A percentile compares a stretch with the other conserved stretches of the same genome.
Evolutionary conservation across 2,888 invertebrate species (phyloP).

Genomic region (Listrodromus nycthemerus): DNA sequence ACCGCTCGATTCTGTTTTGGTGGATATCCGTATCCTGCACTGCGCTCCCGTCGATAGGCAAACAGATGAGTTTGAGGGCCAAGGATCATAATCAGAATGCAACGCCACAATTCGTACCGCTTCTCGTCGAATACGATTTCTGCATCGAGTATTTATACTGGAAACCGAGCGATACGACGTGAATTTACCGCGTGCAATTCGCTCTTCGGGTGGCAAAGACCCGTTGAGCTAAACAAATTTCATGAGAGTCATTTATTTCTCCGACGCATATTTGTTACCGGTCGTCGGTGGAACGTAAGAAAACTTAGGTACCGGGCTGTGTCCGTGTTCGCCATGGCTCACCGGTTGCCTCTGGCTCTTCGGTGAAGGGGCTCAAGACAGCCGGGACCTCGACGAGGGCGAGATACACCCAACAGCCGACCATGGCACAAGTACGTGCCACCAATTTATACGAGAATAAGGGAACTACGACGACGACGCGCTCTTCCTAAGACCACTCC

Average conservation of each 20-base stretch:
- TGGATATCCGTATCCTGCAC: slow-evolving; percentile 7
- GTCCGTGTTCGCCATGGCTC: slow-evolving; percentile 3
- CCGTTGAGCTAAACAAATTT: slow-evolving; percentile 4
- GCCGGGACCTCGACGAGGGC: slow-evolving; percentile 26
- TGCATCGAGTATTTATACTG: not conserved
- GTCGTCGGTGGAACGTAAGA: not conserved
- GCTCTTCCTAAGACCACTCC: slow-evolving; percentile 36
- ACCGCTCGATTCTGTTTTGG: slow-evolving; percentile 26
- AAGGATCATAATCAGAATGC: slow-evolving; percentile 24
- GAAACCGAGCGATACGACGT: not conserved
- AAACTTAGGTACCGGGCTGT: not conserved
- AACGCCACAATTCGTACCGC: slow-evolving; percentile 10
- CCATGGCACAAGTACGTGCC: slow-evolving; percentile 51
- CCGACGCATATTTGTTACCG: slow-evolving; percentile 17
- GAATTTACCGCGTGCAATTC: not conserved
- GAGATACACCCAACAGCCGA: slow-evolving; percentile 30
- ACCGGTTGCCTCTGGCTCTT: slow-evolving; percentile 13
- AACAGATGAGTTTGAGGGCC: slow-evolving; percentile 25
- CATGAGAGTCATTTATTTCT: not conserved
- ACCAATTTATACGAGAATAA: slow-evolving; percentile 50
- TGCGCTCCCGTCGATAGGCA: slow-evolving; percentile 14
- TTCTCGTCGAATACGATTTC: slow-evolving; percentile 5
- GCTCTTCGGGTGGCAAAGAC: not conserved
- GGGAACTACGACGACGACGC: slow-evolving; percentile 29
- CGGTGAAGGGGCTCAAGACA: slow-evolving; percentile 31